A percentile compares a stretch with the other conserved stretches of the same genome.
phyloP scores from a whole-genome alignment of 2,888 invertebrate genomes.

The Carpatolechia fugitivella region DNA sequence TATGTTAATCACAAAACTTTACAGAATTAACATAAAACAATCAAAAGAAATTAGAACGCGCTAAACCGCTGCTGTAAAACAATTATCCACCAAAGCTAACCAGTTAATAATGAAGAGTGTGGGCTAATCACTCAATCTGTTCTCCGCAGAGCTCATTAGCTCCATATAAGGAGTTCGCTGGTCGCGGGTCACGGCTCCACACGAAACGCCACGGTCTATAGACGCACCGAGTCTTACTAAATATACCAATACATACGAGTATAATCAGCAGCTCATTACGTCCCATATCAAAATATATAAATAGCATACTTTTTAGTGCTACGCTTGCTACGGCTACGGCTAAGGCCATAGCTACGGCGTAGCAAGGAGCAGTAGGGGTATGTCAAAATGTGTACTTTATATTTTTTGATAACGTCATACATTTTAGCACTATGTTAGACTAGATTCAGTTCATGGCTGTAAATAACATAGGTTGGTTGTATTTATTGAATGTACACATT shows the following conservation, averaged over 20 bases:
- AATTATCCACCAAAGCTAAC: neutral
- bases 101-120: neutral
- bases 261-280: neutral
- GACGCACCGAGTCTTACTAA: neutral
- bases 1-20: no score
- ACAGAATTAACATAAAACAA: no score
- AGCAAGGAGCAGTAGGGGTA: neutral
- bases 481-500: no score
- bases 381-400: no score
- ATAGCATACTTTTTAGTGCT: no score
- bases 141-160: neutral
- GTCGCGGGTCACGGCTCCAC: slow-evolving; percentile 8
- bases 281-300: no score
- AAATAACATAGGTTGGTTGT: no score
- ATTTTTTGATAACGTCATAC: no score
- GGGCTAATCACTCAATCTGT: slow-evolving; percentile 5
- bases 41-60: no score
- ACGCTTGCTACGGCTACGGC: neutral
- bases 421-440: no score
- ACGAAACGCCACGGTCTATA: neutral
- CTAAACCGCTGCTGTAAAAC: no score
- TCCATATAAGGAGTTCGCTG: slow-evolving; percentile 6
- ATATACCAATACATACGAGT: neutral
- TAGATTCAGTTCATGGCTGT: no score
- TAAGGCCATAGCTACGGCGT: neutral